Base-by-base conservation (phyloP, 2,113 vertebrate species). In the Pica pica region DNA sequence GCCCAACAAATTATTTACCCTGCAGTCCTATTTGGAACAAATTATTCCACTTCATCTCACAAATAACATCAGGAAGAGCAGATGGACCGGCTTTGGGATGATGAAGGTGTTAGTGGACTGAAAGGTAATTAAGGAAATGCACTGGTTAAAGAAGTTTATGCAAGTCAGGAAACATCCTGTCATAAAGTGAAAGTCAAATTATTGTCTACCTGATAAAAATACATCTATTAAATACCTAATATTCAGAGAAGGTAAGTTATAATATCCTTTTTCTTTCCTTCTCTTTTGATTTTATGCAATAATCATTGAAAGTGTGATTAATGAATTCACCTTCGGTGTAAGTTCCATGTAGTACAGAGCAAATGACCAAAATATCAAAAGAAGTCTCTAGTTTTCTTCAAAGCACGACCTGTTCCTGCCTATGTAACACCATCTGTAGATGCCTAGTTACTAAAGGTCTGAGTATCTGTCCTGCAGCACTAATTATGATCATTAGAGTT, bases 161-260 rank as follows among this genome's bases (percentile, higher is more conserved):
- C 84, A 93, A 70, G 47, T 70, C 75, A 95, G 76, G 96, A 97
- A 85, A 24, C 42, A 82, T 83, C 67, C 74, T 27, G 26, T 91
- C 63, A 33, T 83, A 91, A 94, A 93, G 33, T 50, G 78, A 87
- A 91, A 78, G 83, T 96, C 73, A 94, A 65, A 91, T 92, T 95
- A 68, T 77, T 91, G 23, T 77, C 42, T 70, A 15, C 68, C 60
- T 84, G 50, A 89, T 82, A 74, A 95, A 95, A 90, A 81, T 15
- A 28, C 67, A 94, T 33, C 24, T 71, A 47, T 60, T 83, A 96
- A 95, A 96, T 69, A 56, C 27, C 59, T 76, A 63, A 75, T 83
- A 87, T 68, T 86, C 53, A 55, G n/a, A 61, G 46, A 93, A 93
- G n/a, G 56, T 28, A 96, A 94, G 89, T 57, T 77, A 31, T n/a